These are phyloP conservation scores for Proisotoma minuta DNA, from an alignment of 2,888 invertebrate species.

Conservation along the genomic window DNA sequence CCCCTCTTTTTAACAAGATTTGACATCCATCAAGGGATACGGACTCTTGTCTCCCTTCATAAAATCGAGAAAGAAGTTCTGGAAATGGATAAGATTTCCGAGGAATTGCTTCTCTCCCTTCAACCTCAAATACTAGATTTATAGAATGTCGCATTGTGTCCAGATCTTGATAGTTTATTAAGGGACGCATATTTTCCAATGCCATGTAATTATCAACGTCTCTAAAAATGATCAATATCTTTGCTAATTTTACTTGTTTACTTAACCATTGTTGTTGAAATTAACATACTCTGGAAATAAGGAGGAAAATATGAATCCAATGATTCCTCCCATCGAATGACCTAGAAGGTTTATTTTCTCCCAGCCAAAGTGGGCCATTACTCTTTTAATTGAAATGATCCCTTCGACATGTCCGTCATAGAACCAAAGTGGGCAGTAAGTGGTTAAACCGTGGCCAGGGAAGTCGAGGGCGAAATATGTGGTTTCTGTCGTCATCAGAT, in stretches of 20 bases:
- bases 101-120: slow-evolving; percentile 22
- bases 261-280: neutral
- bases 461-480: slow-evolving; percentile 39
- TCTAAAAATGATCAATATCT: slow-evolving; percentile 20
- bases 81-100: slow-evolving; percentile 31
- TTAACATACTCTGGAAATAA: slow-evolving; percentile 41
- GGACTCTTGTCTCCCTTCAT: slow-evolving; percentile 32
- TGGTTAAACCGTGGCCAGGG: slow-evolving; percentile 43
- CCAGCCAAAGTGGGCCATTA: slow-evolving; percentile 38
- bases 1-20: slow-evolving; percentile 38
- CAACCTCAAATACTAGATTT: slow-evolving; percentile 27
- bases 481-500: slow-evolving; percentile 26
- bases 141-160: slow-evolving; percentile 23
- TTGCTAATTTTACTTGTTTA: neutral
- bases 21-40: slow-evolving; percentile 38
- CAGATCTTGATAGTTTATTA: slow-evolving; percentile 14
- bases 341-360: slow-evolving; percentile 37
- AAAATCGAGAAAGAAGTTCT: slow-evolving; percentile 34
- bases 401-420: slow-evolving; percentile 37
- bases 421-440: slow-evolving; percentile 28
- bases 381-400: slow-evolving; percentile 26
- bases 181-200: slow-evolving; percentile 37
- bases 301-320: slow-evolving; percentile 32
- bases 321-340: slow-evolving; percentile 40
- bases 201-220: slow-evolving; percentile 35